Evolutionary conservation across 2,113 vertebrate genomes (phyloP).

Genomic region (Centrocercus urophasianus): DNA sequence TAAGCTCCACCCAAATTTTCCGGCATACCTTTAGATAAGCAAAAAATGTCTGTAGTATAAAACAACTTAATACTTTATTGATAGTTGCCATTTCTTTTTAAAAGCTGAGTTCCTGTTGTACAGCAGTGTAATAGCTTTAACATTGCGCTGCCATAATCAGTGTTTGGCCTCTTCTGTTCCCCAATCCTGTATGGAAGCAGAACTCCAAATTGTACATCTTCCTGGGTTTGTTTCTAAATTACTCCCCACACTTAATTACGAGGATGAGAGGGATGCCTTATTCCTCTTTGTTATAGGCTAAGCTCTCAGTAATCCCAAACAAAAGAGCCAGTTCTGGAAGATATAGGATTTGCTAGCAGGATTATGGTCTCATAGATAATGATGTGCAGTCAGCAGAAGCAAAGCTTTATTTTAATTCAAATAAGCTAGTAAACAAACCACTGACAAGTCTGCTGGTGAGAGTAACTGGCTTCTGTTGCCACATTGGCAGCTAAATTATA

Average conservation of each 20-base stretch:
- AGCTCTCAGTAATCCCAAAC: slow-evolving; percentile 99
- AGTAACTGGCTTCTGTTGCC: slow-evolving; percentile 84
- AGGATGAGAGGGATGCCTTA: slow-evolving; percentile 97
- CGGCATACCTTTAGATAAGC: slow-evolving; percentile 73
- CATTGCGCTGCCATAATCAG: slow-evolving; percentile 80
- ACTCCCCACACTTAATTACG: slow-evolving; percentile 99
- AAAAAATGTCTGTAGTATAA: slow-evolving; percentile 43
- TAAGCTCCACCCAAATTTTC: slow-evolving; percentile 33
- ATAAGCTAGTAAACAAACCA: slow-evolving; percentile 99
- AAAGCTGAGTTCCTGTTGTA: slow-evolving; percentile 75
- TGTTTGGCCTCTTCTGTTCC: slow-evolving; percentile 78
- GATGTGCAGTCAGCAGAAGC: slow-evolving; percentile 94
- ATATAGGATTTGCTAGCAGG: slow-evolving; percentile 92
- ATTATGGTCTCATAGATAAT: slow-evolving; percentile 95
- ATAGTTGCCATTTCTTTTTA: slow-evolving; percentile 74
- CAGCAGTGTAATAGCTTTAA: slow-evolving; percentile 81
- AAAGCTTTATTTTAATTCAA: slow-evolving; percentile 99
- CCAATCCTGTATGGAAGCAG: slow-evolving; percentile 79
- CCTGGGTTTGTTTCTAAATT: slow-evolving; percentile 94
- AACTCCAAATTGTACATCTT: slow-evolving; percentile 86
- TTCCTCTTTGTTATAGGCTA: slow-evolving; percentile 99
- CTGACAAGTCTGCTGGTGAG: slow-evolving; percentile 87
- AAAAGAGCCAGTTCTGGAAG: slow-evolving; percentile 97
- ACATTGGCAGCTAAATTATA: slow-evolving; percentile 84
- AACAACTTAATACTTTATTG: slow-evolving; percentile 65